phyloP scores from a whole-genome alignment of 2,113 vertebrate species.

The Catharus bicknelli region DNA sequence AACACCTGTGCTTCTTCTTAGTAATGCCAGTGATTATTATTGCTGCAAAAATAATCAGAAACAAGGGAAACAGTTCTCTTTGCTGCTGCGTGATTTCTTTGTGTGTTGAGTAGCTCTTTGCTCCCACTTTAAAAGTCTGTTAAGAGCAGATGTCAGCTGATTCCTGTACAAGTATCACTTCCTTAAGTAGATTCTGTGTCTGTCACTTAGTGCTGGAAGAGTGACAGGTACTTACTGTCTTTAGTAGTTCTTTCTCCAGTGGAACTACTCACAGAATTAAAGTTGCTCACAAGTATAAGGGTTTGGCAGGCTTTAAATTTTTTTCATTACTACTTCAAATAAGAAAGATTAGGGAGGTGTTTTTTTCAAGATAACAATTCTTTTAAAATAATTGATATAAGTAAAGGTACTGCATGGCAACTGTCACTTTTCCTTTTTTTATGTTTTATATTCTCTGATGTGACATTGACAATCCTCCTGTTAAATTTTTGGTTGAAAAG shows the following conservation, averaged over 20 bases:
- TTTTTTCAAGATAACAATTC: neutral
- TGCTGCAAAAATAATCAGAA: neutral
- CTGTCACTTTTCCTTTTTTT: neutral
- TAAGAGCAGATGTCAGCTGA: neutral
- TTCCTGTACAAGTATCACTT: neutral
- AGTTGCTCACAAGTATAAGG: neutral
- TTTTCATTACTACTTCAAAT: neutral
- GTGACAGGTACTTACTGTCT: constrained; percentile 6
- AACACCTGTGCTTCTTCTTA: neutral
- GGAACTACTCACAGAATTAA: neutral
- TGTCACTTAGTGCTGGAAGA: neutral
- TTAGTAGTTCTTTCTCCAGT: neutral
- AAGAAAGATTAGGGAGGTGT: neutral
- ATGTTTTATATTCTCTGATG: neutral
- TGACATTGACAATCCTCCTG: neutral
- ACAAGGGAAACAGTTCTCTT: neutral
- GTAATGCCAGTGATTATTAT: neutral
- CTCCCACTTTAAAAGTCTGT: neutral
- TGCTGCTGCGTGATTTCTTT: neutral
- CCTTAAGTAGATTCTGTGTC: neutral
- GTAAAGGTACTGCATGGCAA: neutral
- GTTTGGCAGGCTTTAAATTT: neutral
- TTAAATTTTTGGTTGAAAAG: neutral
- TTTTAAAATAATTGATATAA: neutral
- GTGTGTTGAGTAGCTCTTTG: neutral